Evolutionary conservation across 2,888 invertebrate species (phyloP).

Genomic region (Eubasilissa splendida): DNA sequence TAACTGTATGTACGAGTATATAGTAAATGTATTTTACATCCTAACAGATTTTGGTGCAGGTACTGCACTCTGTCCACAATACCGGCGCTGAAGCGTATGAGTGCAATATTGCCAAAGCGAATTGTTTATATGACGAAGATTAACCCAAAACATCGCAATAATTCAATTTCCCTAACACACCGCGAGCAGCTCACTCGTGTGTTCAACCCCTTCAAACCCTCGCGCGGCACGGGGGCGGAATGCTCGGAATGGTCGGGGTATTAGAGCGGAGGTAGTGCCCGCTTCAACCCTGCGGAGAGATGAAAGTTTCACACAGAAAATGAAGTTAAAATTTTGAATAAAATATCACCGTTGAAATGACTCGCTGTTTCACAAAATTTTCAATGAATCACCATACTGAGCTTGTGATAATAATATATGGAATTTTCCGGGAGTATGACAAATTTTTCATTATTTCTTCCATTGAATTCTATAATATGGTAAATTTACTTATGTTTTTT

Average conservation of each 20-base stretch:
- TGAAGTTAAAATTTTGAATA: slow-evolving; percentile 54
- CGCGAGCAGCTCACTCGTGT: not conserved
- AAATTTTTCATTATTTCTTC: no score
- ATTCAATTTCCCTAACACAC: no score
- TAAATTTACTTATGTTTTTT: no score
- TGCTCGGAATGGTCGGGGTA: slow-evolving; percentile 31
- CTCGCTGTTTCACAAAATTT: slow-evolving; percentile 34
- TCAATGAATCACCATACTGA: not conserved
- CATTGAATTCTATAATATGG: no score
- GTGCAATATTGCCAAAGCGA: no score
- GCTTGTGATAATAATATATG: not conserved
- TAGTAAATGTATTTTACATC: no score
- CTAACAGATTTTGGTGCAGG: no score
- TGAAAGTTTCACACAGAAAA: slow-evolving; percentile 46
- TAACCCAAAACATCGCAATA: no score
- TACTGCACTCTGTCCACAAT: no score
- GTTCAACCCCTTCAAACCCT: slow-evolving; percentile 25
- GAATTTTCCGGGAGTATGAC: not conserved
- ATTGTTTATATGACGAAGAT: no score
- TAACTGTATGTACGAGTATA: no score
- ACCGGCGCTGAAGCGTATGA: no score
- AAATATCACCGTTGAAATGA: slow-evolving; percentile 49
- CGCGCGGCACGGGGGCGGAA: slow-evolving; percentile 22
- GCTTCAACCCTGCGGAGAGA: slow-evolving; percentile 26
- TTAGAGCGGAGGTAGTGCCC: slow-evolving; percentile 37